These are phyloP conservation scores for Pampusana beccarii DNA, from an alignment of 2,113 vertebrate species.

Conservation along the genomic window DNA sequence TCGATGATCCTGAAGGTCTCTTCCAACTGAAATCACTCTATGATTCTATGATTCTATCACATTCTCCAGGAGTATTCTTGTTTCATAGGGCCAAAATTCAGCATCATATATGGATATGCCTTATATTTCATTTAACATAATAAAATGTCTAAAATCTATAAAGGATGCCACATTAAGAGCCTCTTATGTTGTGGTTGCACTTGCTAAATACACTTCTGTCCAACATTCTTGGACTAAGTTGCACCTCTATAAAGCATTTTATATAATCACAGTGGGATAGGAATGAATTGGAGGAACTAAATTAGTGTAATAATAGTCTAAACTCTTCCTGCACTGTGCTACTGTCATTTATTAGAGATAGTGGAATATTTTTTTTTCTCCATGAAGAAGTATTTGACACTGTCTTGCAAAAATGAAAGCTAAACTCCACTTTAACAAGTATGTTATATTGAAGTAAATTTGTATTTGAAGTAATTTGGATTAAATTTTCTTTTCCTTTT, in stretches of 20 bases:
- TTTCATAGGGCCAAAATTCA: background rate
- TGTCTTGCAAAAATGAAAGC: background rate
- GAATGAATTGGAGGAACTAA: background rate
- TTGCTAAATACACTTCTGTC: background rate
- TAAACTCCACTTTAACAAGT: background rate
- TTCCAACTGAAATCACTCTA: too few species aligned
- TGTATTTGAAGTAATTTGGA: too few species aligned
- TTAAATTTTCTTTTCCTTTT: background rate
- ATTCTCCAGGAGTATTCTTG: background rate
- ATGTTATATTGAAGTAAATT: background rate
- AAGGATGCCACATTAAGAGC: background rate
- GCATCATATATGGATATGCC: rapidly evolving
- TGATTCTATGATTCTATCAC: too few species aligned
- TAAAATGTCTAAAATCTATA: background rate
- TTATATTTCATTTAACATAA: background rate
- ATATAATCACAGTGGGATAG: background rate
- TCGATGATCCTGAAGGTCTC: too few species aligned
- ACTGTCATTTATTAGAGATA: background rate
- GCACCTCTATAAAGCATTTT: background rate
- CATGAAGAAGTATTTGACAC: background rate
- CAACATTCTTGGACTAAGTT: background rate
- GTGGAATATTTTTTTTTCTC: background rate
- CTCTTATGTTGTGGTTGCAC: background rate
- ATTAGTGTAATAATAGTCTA: background rate
- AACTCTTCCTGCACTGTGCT: background rate